These are phyloP conservation scores for Chaitophorus viminalis DNA, from an alignment of 2,888 invertebrate species.

Conservation along the genomic window DNA sequence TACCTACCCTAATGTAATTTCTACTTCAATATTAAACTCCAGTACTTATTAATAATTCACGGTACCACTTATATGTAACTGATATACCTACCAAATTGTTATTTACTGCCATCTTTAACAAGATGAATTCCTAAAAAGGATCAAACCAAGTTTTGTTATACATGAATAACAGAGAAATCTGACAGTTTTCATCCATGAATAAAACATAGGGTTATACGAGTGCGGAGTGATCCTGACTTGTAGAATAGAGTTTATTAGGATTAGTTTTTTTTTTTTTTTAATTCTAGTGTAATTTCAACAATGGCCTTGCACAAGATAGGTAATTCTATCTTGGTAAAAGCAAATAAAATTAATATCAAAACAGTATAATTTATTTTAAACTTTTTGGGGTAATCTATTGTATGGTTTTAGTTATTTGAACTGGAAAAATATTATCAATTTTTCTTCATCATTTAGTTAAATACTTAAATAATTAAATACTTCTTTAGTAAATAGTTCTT, in stretches of 20 bases:
- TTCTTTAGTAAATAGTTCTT: too few species aligned
- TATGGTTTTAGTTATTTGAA: too few species aligned
- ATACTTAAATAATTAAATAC: too few species aligned
- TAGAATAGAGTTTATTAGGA: not conserved
- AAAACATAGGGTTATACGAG: conserved; percentile 34
- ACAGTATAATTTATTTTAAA: too few species aligned
- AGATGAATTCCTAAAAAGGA: not conserved
- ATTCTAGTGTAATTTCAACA: not conserved
- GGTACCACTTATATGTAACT: not conserved
- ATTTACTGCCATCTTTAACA: not conserved
- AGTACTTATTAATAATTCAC: not conserved
- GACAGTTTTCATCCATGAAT: conserved; percentile 27
- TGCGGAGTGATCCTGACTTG: conserved; percentile 10
- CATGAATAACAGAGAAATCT: not conserved
- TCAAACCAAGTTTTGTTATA: not conserved
- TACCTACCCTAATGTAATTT: not conserved
- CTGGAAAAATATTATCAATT: too few species aligned
- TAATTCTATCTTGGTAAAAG: not conserved
- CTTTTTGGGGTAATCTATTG: too few species aligned
- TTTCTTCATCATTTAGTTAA: too few species aligned
- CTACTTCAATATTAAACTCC: not conserved
- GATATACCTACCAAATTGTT: not conserved
- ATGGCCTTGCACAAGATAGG: not conserved
- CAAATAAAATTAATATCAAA: not conserved
- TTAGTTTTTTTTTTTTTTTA: not conserved